Evolutionary conservation across 2,888 invertebrate genomes (phyloP).

Genomic region (Dyspetes luteomarginatus): DNA sequence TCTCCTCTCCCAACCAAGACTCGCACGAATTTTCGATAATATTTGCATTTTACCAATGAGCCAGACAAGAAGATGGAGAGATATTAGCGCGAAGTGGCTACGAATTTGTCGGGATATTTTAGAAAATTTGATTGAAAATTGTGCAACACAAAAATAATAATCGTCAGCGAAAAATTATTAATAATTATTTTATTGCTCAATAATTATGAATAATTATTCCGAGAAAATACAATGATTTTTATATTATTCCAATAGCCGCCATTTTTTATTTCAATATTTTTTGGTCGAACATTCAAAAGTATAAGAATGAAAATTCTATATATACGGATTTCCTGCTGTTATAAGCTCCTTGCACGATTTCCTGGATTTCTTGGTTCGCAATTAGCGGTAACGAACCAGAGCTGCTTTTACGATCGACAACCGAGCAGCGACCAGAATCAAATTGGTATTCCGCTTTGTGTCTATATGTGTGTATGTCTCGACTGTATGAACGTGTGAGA

Average conservation of each 20-base stretch:
- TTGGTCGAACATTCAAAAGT: neutral
- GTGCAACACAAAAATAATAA: too few relatives aligned
- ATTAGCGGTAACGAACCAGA: neutral
- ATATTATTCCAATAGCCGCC: too few relatives aligned
- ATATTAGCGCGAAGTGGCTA: too few relatives aligned
- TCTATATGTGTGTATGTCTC: too few relatives aligned
- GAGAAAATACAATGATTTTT: too few relatives aligned
- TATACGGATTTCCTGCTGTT: neutral
- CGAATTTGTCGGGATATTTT: neutral
- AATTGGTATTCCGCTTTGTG: too few relatives aligned
- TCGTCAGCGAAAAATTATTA: too few relatives aligned
- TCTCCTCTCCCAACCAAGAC: neutral
- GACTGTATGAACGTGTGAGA: too few relatives aligned
- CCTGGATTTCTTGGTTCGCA: neutral
- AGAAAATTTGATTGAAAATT: neutral
- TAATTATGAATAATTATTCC: too few relatives aligned
- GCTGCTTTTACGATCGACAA: neutral
- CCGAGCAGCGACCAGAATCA: too few relatives aligned
- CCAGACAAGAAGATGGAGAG: neutral
- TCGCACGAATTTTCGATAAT: slow-evolving; percentile 20
- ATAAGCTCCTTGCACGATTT: neutral
- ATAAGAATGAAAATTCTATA: neutral
- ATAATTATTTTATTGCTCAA: too few relatives aligned
- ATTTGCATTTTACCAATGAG: slow-evolving; percentile 36
- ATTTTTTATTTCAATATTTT: too few relatives aligned